phyloP scores from a whole-genome alignment of 2,888 invertebrate genomes.

The Tetramorium bicarinatum region DNA sequence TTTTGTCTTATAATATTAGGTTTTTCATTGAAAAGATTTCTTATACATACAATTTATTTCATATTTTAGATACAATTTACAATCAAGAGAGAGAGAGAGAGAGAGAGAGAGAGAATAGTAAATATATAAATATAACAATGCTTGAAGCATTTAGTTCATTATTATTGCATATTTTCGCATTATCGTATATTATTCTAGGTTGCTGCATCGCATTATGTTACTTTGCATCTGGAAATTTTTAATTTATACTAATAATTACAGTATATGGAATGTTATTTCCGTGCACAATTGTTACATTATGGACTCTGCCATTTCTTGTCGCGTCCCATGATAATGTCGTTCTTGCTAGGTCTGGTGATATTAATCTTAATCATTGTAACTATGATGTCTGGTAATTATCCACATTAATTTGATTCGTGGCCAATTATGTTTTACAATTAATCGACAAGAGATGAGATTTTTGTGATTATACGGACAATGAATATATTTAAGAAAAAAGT shows the following conservation, averaged over 20 bases:
- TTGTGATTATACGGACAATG: neutral
- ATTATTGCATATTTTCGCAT: neutral
- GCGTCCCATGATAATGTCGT: slow-evolving; percentile 21
- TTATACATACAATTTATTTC: neutral
- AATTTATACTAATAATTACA: slow-evolving; percentile 4
- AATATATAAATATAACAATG: no score
- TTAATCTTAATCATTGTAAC: slow-evolving; percentile 31
- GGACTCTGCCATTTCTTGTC: neutral
- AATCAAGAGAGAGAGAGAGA: neutral
- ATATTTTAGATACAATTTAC: neutral
- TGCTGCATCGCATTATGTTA: neutral
- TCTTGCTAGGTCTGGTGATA: slow-evolving; percentile 3
- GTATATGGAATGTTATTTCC: neutral
- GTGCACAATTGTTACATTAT: slow-evolving; percentile 5
- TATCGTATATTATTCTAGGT: neutral
- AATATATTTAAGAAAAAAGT: neutral
- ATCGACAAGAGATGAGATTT: neutral
- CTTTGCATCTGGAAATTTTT: neutral
- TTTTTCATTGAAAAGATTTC: neutral
- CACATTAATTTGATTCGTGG: neutral
- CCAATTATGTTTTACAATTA: slow-evolving; percentile 1
- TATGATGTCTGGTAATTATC: slow-evolving; percentile 7
- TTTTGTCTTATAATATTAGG: neutral
- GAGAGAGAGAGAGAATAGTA: neutral
- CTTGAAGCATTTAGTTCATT: neutral